Base-by-base conservation (phyloP, 2,113 vertebrate genomes). In the Talpa occidentalis region DNA sequence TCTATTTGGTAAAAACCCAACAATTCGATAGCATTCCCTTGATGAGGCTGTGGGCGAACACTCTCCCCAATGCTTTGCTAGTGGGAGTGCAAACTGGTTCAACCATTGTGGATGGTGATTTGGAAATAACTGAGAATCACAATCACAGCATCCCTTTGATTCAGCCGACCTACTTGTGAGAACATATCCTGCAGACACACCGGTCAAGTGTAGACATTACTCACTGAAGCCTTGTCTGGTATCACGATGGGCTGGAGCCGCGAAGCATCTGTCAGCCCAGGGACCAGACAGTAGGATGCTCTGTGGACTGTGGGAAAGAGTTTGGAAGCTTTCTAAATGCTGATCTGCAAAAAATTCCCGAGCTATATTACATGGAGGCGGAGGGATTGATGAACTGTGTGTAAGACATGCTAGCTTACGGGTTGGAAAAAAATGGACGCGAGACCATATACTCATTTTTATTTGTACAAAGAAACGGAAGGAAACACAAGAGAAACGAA, bases 31-130 rank as follows among this genome's bases (percentile, higher is more conserved):
- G 11, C 52, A 24, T 26, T 5, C 30, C 37, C 64, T 52, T 24
- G 42, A 9, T 6, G 5, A 37, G 35, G 42, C 52, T 10, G 0
- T 14, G n/a, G 47, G 54, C 47, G 78, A 35, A 64, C 10, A 0
- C 10, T 14, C 40, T 32, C 3, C 22, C 59, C 10, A 2, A 4
- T 0, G 30, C 3, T 0, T 32, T 26, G 6, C 28, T 21, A 9
- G 54, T 49, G 49, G n/a, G 72, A 44, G 11, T 24, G 0, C 10
- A 40, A 49, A 62, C 49, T n/a, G 79, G 37, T 10, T 79, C 59
- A 5, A 0, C 52, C 5, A 0, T 19, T 1, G 0, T 15, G 32
- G 59, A 42, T 44, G 22, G 24, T 21, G 17, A 32, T 17, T 54
- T 40, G 35, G 9, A 49, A 15, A 35, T 2, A 56, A 62, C 40